A percentile compares a stretch with the other conserved stretches of the same genome.
Conservation (phyloP, 2,113 vertebrate genomes). For the Mus spicilegus region DNA sequence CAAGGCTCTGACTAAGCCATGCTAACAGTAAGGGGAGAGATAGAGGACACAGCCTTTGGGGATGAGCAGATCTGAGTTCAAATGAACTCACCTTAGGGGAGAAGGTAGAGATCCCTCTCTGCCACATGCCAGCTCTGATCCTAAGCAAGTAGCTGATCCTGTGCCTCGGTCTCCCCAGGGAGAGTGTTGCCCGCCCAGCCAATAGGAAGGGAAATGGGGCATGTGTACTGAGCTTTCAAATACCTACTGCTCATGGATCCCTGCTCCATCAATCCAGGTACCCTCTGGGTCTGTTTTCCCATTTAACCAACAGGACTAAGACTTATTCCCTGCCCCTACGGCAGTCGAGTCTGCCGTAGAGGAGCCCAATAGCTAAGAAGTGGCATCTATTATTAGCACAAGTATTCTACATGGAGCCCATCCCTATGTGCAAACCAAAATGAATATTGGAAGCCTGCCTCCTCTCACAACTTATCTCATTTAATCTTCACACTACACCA, state of each 20-base stretch:
- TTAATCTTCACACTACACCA: not conserved
- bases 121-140: not conserved
- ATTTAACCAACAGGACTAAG: no score
- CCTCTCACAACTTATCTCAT: not conserved
- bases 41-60: not conserved
- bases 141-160: not conserved
- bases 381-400: not conserved
- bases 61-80: not conserved
- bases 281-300: not conserved
- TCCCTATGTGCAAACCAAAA: not conserved
- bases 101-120: not conserved
- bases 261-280: not conserved
- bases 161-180: not conserved
- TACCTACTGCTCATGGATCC: not conserved
- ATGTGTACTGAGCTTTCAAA: not conserved
- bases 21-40: not conserved
- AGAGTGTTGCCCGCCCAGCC: not conserved
- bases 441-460: not conserved
- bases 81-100: not conserved
- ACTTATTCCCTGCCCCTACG: not conserved
- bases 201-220: not conserved
- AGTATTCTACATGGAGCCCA: not conserved
- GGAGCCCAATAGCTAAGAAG: not conserved
- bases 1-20: not conserved
- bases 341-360: not conserved